These are phyloP conservation scores for Drosophila melanica DNA, from an alignment of 1,140 invertebrate genomes.

Conservation along the genomic window DNA sequence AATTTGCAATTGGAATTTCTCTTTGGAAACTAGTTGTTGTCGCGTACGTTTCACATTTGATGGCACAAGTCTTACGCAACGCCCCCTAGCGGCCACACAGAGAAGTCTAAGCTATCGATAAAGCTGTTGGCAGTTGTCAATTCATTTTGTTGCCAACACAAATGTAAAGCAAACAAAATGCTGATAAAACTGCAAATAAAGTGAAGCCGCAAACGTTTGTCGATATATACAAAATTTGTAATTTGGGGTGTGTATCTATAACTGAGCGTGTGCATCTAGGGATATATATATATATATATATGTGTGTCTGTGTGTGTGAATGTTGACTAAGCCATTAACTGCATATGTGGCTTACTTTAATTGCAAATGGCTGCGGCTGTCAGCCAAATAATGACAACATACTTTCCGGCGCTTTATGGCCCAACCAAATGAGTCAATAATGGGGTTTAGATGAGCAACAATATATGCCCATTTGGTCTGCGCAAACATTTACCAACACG, in stretches of 20 bases:
- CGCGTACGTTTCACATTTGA: slow-evolving; percentile 28
- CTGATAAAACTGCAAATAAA: slow-evolving; percentile 64
- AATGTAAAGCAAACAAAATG: slow-evolving; percentile 62
- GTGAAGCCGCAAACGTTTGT: slow-evolving; percentile 50
- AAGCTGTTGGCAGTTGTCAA: slow-evolving; percentile 47
- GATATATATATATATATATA: slow-evolving; percentile 7
- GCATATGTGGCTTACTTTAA: slow-evolving; percentile 74
- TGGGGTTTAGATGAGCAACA: slow-evolving; percentile 66
- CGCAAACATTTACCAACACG: slow-evolving; percentile 55
- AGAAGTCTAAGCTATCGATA: slow-evolving; percentile 11
- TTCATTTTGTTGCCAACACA: slow-evolving; percentile 38
- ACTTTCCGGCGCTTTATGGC: slow-evolving; percentile 67
- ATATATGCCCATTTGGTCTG: slow-evolving; percentile 51
- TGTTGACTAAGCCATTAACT: slow-evolving; percentile 70
- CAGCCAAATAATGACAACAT: slow-evolving; percentile 73
- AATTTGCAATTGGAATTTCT: slow-evolving; percentile 22
- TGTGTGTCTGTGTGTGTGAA: slow-evolving; percentile 6
- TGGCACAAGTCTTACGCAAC: slow-evolving; percentile 3
- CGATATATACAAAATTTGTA: slow-evolving; percentile 22
- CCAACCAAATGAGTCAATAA: slow-evolving; percentile 73
- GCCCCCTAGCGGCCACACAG: background rate
- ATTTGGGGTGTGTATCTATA: slow-evolving; percentile 7
- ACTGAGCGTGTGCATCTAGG: background rate
- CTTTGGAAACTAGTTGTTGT: slow-evolving; percentile 47
- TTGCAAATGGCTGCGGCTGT: slow-evolving; percentile 69